A percentile compares a stretch with the other conserved stretches of the same genome.
Evolutionary conservation across 2,797 vertebrate genomes (phyloP).

Genomic region (Hyperoplus immaculatus): DNA sequence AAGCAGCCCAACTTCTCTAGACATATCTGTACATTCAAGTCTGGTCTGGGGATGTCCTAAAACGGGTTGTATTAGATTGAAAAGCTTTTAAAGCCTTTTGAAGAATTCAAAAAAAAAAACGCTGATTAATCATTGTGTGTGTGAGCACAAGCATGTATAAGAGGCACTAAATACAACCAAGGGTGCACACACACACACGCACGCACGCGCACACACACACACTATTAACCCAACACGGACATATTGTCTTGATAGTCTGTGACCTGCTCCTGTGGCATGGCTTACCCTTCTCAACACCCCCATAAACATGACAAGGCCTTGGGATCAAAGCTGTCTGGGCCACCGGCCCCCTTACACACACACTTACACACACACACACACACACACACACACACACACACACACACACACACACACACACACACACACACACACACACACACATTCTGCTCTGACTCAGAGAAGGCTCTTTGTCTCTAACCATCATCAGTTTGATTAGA

Average conservation of each 20-base stretch:
- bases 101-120: conserved; percentile 40
- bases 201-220: conserved; percentile 39
- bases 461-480: conserved; percentile 65
- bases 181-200: conserved; percentile 39
- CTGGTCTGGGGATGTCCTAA: not conserved
- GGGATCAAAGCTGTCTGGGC: conserved; percentile 83
- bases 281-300: conserved; percentile 86
- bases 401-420: conserved; percentile 32
- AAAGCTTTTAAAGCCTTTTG: conserved; percentile 40
- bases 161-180: conserved; percentile 49
- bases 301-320: conserved; percentile 88
- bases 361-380: conserved; percentile 36
- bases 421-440: conserved; percentile 23
- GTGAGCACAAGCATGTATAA: conserved; percentile 50
- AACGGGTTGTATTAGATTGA: conserved; percentile 7
- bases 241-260: conserved; percentile 73
- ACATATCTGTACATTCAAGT: not conserved
- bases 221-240: conserved; percentile 57
- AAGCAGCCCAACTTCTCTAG: not conserved
- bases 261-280: conserved; percentile 81
- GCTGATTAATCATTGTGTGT: conserved; percentile 47
- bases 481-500: conserved; percentile 66
- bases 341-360: conserved; percentile 51
- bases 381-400: conserved; percentile 28
- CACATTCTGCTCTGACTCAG: conserved; percentile 58